Evolutionary conservation across 1,140 invertebrate genomes (phyloP).

Genomic region (Saccostrea glomerata): DNA sequence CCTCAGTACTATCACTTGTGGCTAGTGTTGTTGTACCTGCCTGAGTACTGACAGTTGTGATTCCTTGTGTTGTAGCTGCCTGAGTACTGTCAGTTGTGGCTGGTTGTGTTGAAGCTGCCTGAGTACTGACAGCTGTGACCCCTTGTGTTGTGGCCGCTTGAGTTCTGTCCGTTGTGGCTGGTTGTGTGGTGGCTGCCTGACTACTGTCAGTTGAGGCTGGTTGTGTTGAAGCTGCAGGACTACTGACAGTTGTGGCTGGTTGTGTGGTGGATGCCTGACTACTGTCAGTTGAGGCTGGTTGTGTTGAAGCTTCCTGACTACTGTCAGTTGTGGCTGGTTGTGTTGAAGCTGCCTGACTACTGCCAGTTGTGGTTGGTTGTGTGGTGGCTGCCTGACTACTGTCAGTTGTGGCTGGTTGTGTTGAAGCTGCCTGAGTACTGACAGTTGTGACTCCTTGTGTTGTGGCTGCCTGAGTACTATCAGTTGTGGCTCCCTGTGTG

Average conservation of each 20-base stretch:
- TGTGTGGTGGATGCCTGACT: background rate
- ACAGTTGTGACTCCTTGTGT: background rate
- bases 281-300: background rate
- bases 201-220: background rate
- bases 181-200: background rate
- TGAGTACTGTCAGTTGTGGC: background rate
- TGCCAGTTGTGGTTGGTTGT: background rate
- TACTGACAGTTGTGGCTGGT: background rate
- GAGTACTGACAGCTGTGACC: background rate
- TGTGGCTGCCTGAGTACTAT: background rate
- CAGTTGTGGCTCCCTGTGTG: background rate
- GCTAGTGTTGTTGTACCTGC: no score
- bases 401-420: background rate
- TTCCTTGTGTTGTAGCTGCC: background rate
- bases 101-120: background rate
- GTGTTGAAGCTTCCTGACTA: background rate
- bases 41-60: background rate
- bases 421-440: background rate
- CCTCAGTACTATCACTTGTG: no score
- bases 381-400: background rate
- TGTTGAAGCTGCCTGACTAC: background rate
- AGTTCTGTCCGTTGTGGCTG: background rate
- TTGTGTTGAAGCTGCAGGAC: background rate
- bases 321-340: background rate
- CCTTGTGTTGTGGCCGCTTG: background rate